phyloP scores from a whole-genome alignment of 1,140 invertebrate species.

The Drosophila arawakana region DNA sequence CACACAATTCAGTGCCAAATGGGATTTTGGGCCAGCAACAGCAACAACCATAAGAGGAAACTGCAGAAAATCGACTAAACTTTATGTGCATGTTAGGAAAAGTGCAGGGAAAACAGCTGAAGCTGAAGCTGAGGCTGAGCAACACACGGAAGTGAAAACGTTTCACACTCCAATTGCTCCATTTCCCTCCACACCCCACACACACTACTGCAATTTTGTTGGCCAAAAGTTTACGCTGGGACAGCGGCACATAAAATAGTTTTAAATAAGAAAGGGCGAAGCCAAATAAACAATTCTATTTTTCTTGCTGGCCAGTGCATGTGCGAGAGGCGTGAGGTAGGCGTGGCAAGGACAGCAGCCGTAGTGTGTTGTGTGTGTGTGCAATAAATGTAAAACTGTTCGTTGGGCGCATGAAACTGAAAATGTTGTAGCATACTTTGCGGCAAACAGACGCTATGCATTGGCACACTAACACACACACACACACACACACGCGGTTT shows the following conservation, averaged over 20 bases:
- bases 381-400: slow-evolving; percentile 70
- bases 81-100: slow-evolving; percentile 76
- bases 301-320: slow-evolving; percentile 51
- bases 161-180: slow-evolving; percentile 79
- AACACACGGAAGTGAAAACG: slow-evolving; percentile 80
- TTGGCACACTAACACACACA: slow-evolving; percentile 71
- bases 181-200: no score
- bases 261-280: slow-evolving; percentile 81
- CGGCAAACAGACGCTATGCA: slow-evolving; percentile 52
- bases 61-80: slow-evolving; percentile 71
- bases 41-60: slow-evolving; percentile 29
- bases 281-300: slow-evolving; percentile 82
- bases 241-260: slow-evolving; percentile 81
- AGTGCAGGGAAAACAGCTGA: slow-evolving; percentile 55
- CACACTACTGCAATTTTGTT: slow-evolving; percentile 40
- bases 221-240: slow-evolving; percentile 71
- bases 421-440: slow-evolving; percentile 80
- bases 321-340: background rate
- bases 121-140: slow-evolving; percentile 18
- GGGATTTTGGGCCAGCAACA: slow-evolving; percentile 70
- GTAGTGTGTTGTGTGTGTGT: slow-evolving; percentile 7
- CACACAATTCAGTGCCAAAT: slow-evolving; percentile 81
- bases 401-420: slow-evolving; percentile 76
- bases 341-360: slow-evolving; percentile 52
- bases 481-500: slow-evolving; percentile 36